These are phyloP conservation scores for Papilio elwesi DNA, from an alignment of 2,888 invertebrate species.

Conservation along the genomic window DNA sequence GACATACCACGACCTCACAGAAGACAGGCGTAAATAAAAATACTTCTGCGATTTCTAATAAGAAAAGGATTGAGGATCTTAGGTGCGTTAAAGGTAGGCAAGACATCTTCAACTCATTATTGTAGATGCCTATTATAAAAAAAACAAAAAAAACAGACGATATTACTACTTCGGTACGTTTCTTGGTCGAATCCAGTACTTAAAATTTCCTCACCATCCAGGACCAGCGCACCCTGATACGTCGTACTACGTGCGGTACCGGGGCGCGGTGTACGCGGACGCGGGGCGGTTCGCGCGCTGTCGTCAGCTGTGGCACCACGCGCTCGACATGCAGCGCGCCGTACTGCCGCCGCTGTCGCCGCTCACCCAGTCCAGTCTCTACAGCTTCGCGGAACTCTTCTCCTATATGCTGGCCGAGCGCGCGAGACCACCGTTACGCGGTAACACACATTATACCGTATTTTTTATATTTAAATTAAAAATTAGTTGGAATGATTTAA, in stretches of 20 bases:
- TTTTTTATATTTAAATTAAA: too few species aligned
- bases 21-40: too few species aligned
- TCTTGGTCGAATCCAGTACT: too few species aligned
- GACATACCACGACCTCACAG: too few species aligned
- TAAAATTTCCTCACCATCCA: conserved; percentile 43
- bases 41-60: too few species aligned
- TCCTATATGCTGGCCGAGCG: conserved; percentile 97
- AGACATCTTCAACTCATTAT: too few species aligned
- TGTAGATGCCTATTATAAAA: too few species aligned
- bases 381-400: conserved; percentile 97
- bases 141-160: too few species aligned
- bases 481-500: too few species aligned
- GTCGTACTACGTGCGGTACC: conserved; percentile 97
- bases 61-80: too few species aligned
- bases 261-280: conserved; percentile 97
- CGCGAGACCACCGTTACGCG: conserved; percentile 87
- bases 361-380: conserved; percentile 96
- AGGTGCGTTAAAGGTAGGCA: too few species aligned
- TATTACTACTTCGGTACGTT: too few species aligned
- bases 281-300: conserved; percentile 96
- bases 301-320: conserved; percentile 98
- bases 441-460: conserved; percentile 48
- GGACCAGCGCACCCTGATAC: conserved; percentile 98
- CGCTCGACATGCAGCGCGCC: conserved; percentile 97
- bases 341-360: conserved; percentile 96